phyloP scores from a whole-genome alignment of 1,140 invertebrate genomes.

The Papilio xuthus region DNA sequence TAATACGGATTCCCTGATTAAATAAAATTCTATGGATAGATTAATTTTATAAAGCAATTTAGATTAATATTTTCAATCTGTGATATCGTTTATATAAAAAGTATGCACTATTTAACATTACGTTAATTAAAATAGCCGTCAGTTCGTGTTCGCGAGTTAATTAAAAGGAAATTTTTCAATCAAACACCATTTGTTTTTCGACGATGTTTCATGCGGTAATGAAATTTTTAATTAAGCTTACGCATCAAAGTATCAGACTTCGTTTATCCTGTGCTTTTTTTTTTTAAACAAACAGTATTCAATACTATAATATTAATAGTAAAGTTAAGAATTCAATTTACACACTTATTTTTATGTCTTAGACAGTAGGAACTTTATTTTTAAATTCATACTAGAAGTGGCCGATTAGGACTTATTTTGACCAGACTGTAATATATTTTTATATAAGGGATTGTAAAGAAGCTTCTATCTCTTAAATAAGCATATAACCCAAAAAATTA shows the following conservation, averaged over 20 bases:
- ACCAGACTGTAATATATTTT: neutral
- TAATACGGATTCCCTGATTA: neutral
- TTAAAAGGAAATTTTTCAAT: conserved; percentile 29
- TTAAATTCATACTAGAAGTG: no score
- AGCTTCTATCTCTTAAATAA: neutral
- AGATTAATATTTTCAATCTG: neutral
- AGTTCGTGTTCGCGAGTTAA: neutral
- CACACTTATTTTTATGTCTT: neutral
- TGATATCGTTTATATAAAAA: neutral
- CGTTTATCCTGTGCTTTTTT: neutral
- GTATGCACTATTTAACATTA: neutral
- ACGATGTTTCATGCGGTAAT: conserved; percentile 9
- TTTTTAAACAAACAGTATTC: neutral
- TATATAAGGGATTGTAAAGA: neutral
- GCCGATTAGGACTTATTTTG: no score
- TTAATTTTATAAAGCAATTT: neutral
- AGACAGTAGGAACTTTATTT: neutral
- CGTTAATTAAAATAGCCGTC: conserved; percentile 1
- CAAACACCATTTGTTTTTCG: conserved; percentile 12
- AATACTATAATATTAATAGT: neutral
- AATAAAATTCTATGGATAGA: neutral
- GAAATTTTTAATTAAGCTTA: conserved; percentile 17
- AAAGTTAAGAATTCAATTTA: no score
- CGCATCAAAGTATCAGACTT: neutral
- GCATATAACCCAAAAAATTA: neutral